A percentile compares a stretch with the other conserved stretches of the same genome.
These are phyloP conservation scores for Synergus gifuensis DNA, from an alignment of 2,888 invertebrate genomes.

Conservation along the genomic window DNA sequence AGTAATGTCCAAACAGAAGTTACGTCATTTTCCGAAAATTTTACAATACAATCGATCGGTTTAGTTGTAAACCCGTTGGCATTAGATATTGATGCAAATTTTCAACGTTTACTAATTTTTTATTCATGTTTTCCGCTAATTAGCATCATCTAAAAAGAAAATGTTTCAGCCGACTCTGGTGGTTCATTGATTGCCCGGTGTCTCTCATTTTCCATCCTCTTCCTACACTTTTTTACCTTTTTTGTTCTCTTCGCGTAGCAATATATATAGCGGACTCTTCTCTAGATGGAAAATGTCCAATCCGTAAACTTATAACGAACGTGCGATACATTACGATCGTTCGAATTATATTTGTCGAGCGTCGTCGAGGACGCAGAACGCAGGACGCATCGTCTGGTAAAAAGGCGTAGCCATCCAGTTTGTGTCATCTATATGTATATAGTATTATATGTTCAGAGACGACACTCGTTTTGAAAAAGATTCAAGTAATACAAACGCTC, in stretches of 20 bases:
- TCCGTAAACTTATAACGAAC: conserved; percentile 56
- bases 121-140: neutral
- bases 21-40: too few relatives aligned
- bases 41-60: too few relatives aligned
- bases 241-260: conserved; percentile 31
- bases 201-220: conserved; percentile 50
- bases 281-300: conserved; percentile 60
- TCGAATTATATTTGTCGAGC: conserved; percentile 51
- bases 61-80: too few relatives aligned
- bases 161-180: neutral
- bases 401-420: conserved; percentile 35
- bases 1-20: too few relatives aligned
- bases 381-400: conserved; percentile 38
- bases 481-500: conserved; percentile 4
- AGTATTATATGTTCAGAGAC: neutral
- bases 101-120: neutral
- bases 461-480: neutral
- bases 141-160: neutral
- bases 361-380: conserved; percentile 33
- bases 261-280: conserved; percentile 37
- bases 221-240: conserved; percentile 47
- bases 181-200: conserved; percentile 49
- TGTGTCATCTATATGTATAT: conserved; percentile 26
- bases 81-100: too few relatives aligned
- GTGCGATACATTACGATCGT: conserved; percentile 52